A percentile compares a stretch with the other conserved stretches of the same genome.
Evolutionary conservation across 2,888 invertebrate genomes (phyloP).

Genomic region (Mesopsocus fuscifrons): DNA sequence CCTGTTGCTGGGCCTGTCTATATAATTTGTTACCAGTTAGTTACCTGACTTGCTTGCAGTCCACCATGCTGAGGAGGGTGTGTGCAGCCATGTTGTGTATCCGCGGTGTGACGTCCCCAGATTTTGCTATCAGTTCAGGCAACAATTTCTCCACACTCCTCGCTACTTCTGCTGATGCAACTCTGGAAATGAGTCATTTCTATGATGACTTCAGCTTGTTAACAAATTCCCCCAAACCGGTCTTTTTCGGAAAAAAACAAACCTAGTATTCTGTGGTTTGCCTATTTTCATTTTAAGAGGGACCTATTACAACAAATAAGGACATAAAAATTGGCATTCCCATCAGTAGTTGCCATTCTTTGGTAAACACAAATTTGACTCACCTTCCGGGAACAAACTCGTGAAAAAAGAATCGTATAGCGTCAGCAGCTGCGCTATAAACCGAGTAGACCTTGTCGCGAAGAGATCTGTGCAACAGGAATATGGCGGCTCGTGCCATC

Average conservation of each 20-base stretch:
- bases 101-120: constrained; percentile 71
- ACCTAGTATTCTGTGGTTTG: no score
- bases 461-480: constrained; percentile 57
- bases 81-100: constrained; percentile 76
- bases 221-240: no score
- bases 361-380: no score
- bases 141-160: constrained; percentile 64
- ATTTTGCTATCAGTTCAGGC: constrained; percentile 66
- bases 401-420: constrained; percentile 57
- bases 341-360: no score
- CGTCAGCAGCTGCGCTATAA: constrained; percentile 66
- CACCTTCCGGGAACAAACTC: constrained; percentile 69
- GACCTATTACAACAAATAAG: no score
- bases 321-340: no score
- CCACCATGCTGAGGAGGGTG: constrained; percentile 68
- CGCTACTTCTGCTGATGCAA: constrained; percentile 62
- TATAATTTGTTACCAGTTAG: no score
- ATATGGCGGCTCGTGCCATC: constrained; percentile 61
- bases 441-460: constrained; percentile 80
- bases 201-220: no score
- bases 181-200: constrained; percentile 30
- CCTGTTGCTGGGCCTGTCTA: no score
- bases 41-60: constrained; percentile 57
- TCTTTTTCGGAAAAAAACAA: no score
- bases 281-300: background rate